Base-by-base conservation (phyloP, 1,140 invertebrate species). In the Ephestia elutella region DNA sequence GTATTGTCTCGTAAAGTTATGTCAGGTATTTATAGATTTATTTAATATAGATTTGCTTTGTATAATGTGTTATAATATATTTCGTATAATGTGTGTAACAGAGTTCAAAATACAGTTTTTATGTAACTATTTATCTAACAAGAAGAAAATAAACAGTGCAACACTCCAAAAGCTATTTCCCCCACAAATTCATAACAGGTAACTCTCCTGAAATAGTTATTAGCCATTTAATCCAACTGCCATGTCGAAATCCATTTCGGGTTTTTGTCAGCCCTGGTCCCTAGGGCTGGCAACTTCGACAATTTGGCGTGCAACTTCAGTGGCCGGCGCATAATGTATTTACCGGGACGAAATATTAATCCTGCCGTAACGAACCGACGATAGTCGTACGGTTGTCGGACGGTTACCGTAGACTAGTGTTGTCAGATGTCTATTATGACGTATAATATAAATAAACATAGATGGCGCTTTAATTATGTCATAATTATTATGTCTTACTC, bases 311-410 rank as follows among this genome's bases (percentile, higher is more conserved):
- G 58, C 74, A 80, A 84, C 65, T 85, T 81, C 63, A 71, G 57
- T 82, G 81, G 78, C 80, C 78, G 60, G 49, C 70, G 75, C 76
- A 85, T 87, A 85, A 85, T 73, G 79, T 87, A 87, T 87, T 87
- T 85, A 87, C 80, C 74, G 71, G 71, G 62, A 70, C 81, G 82
- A 87, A 87, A 85, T 87, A 87, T 87, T 87, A 85, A 87, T 87
- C 77, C 71, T 61, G 66, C 62, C 63, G 73, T 86, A 86, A 86
- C 80, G 78, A 84, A 78, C 58, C 70, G 63, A 69, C 73, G 68
- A 80, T 80, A 84, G 79, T 80, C 59, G 66, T 35, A 9, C 32
- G 32, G 32, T 35, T 13, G 9, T 58, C 49, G 62, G 66, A 63
- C 65, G 15, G 30, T 54, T 60, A 57, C 64, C 76, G 78, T 65